Base-by-base conservation (phyloP, 35 echinoderm and acorn worm species). In the Apostichopus californicus region DNA sequence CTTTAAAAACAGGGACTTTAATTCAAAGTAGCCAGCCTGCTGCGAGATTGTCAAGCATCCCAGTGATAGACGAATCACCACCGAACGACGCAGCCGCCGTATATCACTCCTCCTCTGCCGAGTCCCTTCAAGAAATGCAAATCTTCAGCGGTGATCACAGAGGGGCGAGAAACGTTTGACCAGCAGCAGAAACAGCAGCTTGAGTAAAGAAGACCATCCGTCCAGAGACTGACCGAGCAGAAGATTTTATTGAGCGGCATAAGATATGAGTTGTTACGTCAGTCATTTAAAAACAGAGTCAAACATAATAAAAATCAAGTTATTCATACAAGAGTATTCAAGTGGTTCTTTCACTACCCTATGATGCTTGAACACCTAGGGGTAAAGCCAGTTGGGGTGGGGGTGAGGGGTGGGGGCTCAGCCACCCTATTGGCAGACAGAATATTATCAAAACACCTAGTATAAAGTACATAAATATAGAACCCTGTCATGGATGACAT, bases 51-150 rank as follows among this genome's bases (percentile, higher is more conserved):
- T 53, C 89, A 4, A 54, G 17, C 46, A 91, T 91, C 5, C 89
- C 89, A 79, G 89, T 91, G 15, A 91, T 91, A 23, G 53, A 72
- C 52, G 89, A 91, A 20, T 17, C 89, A 13, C 89, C 89, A 60
- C 78, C 91, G 0, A 57, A 84, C 24, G 28, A 78, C 55, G 78
- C 93, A 14, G 87, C 94, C 8, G 10, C 59, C 53, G 90, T 92
- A 52, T 97, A 94, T 78, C 90, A 97, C 58, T 94, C 95, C 8
- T 97, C 95, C 10, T 92, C 90, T 26, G 95, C 95, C 15, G 95
- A 97, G 46, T 94, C 92, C 13, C 93, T 97, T 4, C 80, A 94
- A 58, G 95, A 97, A 73, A 91, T 97, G 89, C 77, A 87, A 6
- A 46, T 88, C 6, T 72, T 89, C 17, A 57, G 10, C 14, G 8